phyloP scores from a whole-genome alignment of 2,797 vertebrate species.

The Helarctos malayanus region DNA sequence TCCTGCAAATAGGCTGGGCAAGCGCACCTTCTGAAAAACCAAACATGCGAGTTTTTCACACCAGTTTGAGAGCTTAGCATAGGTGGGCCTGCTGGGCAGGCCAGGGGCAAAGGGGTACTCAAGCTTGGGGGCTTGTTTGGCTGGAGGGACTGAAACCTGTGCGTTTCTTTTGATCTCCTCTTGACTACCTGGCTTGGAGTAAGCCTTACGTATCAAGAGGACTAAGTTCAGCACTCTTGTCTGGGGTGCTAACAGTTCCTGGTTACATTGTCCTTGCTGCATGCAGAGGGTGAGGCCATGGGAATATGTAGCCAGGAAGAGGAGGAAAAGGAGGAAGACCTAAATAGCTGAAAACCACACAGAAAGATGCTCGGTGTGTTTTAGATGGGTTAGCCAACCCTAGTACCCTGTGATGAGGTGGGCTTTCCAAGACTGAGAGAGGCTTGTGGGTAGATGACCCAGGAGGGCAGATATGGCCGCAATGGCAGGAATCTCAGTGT shows the following conservation, averaged over 20 bases:
- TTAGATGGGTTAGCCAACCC: neutral
- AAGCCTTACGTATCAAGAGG: neutral
- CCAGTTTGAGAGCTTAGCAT: neutral
- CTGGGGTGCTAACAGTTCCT: neutral
- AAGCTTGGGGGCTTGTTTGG: neutral
- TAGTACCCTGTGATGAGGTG: neutral
- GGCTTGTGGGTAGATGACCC: neutral
- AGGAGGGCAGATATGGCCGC: neutral
- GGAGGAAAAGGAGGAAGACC: neutral
- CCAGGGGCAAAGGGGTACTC: neutral
- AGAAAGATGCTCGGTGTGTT: neutral
- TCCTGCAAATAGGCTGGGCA: neutral
- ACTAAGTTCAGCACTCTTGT: neutral
- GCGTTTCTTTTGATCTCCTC: neutral
- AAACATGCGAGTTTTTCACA: rapidly evolving
- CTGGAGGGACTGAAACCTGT: neutral
- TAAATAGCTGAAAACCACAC: neutral
- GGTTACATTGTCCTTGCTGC: neutral
- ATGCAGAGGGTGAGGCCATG: neutral
- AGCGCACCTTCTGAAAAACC: neutral
- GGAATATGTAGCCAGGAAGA: neutral
- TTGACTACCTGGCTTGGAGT: neutral
- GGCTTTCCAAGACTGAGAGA: neutral
- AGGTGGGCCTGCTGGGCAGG: neutral
- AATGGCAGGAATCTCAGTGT: rapidly evolving